A percentile compares a stretch with the other conserved stretches of the same genome.
Conservation (phyloP, 2,113 vertebrate species). For the Oenanthe oenanthe region DNA sequence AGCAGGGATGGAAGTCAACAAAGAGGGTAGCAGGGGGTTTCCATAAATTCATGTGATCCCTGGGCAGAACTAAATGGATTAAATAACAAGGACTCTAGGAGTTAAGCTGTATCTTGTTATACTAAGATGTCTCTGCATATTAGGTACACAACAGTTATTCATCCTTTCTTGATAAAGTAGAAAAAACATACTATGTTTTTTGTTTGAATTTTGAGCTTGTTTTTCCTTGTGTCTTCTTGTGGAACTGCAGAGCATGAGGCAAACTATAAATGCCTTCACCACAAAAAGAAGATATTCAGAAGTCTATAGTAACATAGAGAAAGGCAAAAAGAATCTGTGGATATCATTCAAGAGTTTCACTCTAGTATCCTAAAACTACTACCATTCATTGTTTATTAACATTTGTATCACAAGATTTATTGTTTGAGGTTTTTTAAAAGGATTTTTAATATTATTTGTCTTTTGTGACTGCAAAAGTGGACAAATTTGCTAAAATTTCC, state of each 20-base stretch:
- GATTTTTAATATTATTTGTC: not conserved
- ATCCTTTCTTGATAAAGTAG: not conserved
- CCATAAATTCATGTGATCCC: constrained; percentile 54
- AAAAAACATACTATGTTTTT: not conserved
- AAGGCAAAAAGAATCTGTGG: not conserved
- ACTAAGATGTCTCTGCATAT: constrained; percentile 17
- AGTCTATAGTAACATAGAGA: not conserved
- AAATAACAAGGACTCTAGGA: constrained; percentile 62
- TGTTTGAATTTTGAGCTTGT: not conserved
- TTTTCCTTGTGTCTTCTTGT: not conserved
- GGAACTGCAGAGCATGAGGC: not conserved
- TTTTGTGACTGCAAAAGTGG: not conserved
- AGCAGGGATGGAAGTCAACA: constrained; percentile 71
- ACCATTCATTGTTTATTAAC: not conserved
- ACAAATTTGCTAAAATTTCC: not conserved
- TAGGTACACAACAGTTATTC: not conserved
- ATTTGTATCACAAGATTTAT: not conserved
- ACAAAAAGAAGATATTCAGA: not conserved
- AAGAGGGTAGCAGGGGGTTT: constrained; percentile 65
- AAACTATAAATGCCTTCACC: not conserved
- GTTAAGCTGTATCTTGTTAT: constrained; percentile 66
- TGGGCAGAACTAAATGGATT: constrained; percentile 72
- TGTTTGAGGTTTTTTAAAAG: not conserved
- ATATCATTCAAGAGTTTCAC: not conserved
- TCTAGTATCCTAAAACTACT: not conserved